Evolutionary conservation across 2,797 vertebrate species (phyloP).

Genomic region (Pempheris klunzingeri): DNA sequence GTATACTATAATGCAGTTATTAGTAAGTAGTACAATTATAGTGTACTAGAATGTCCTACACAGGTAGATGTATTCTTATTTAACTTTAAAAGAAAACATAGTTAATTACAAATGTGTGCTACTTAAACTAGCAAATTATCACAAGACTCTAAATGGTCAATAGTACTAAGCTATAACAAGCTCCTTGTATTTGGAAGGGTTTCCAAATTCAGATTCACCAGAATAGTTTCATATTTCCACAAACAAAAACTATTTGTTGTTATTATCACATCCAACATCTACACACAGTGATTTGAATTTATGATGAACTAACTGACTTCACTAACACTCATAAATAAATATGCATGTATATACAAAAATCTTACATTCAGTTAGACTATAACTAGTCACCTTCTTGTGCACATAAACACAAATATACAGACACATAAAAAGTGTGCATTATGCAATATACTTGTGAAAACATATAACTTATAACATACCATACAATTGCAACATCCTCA

Average conservation of each 20-base stretch:
- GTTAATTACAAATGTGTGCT: not conserved
- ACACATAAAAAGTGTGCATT: not conserved
- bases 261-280: not conserved
- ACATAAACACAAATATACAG: not conserved
- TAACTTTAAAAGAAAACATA: not conserved
- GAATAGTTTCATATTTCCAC: not conserved
- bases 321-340: not conserved
- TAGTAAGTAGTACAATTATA: not conserved
- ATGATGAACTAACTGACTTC: not conserved
- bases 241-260: not conserved
- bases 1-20: not conserved
- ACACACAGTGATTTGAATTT: not conserved
- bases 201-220: not conserved
- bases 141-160: not conserved
- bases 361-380: no score
- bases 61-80: not conserved
- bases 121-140: not conserved
- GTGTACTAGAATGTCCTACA: not conserved
- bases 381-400: not conserved
- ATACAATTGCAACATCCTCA: no score
- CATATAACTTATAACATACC: not conserved
- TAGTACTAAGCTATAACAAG: no score
- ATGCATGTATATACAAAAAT: no score
- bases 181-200: not conserved
- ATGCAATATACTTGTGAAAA: not conserved